A percentile compares a stretch with the other conserved stretches of the same genome.
Evolutionary conservation across 2,888 invertebrate species (phyloP).

Genomic region (Colletes collaris): DNA sequence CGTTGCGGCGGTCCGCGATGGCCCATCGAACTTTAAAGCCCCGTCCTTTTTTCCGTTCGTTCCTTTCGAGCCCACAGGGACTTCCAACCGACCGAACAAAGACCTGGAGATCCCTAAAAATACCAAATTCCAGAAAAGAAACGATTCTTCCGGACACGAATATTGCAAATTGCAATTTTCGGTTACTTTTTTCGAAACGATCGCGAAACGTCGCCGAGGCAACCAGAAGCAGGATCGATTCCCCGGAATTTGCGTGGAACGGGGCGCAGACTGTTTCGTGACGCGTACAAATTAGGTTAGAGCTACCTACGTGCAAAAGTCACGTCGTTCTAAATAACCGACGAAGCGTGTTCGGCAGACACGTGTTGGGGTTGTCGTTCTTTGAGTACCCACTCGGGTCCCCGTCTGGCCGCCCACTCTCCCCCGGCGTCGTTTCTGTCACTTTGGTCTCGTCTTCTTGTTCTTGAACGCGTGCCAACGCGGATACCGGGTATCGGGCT

Average conservation of each 20-base stretch:
- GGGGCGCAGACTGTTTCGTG: slow-evolving; percentile 4
- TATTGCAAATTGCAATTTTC: too few species aligned
- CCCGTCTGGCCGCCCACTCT: slow-evolving; percentile 10
- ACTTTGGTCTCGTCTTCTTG: slow-evolving; percentile 21
- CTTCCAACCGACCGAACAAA: not conserved
- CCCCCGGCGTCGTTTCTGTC: slow-evolving; percentile 1
- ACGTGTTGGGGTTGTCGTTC: slow-evolving; percentile 70
- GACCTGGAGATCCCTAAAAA: too few species aligned
- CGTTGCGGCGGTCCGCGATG: slow-evolving; percentile 48
- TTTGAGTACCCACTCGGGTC: slow-evolving; percentile 54
- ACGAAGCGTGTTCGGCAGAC: slow-evolving; percentile 64
- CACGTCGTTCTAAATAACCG: slow-evolving; percentile 63
- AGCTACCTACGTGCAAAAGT: slow-evolving; percentile 56
- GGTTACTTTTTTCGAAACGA: too few species aligned
- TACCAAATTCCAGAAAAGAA: too few species aligned
- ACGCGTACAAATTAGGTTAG: slow-evolving; percentile 65
- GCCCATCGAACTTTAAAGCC: slow-evolving; percentile 71
- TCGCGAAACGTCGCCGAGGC: too few species aligned
- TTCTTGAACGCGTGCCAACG: slow-evolving; percentile 52
- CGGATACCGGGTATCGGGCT: slow-evolving; percentile 20
- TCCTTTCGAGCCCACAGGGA: slow-evolving; percentile 18
- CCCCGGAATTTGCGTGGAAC: not conserved
- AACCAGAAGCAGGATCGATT: too few species aligned
- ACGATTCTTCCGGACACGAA: too few species aligned
- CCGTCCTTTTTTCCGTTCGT: slow-evolving; percentile 9